Conservation (phyloP, 2,888 invertebrate species). For the Clitarchus hookeri region DNA sequence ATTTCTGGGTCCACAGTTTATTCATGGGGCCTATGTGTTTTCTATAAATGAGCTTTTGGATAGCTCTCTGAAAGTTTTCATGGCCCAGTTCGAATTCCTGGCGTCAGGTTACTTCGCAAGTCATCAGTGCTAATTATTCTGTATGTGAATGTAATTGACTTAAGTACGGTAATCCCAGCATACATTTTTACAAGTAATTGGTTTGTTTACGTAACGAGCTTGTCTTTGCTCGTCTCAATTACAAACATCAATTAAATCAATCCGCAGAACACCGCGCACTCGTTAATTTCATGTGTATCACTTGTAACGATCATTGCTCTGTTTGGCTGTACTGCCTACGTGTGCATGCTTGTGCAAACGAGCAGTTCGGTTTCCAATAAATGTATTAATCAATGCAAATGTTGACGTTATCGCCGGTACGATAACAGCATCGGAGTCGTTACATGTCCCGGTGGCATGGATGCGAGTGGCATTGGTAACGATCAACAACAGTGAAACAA, state of each 20-base stretch:
- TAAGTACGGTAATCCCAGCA: too few relatives aligned
- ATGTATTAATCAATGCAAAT: conserved; percentile 4
- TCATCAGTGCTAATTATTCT: too few relatives aligned
- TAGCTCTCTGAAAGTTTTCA: too few relatives aligned
- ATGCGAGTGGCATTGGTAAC: neutral
- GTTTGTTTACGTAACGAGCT: neutral
- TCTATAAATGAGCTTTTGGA: too few relatives aligned
- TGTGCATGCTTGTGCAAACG: neutral
- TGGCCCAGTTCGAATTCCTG: too few relatives aligned
- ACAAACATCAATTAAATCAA: neutral
- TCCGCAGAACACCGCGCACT: neutral
- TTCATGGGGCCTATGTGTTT: too few relatives aligned
- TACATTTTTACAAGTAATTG: neutral
- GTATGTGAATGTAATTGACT: too few relatives aligned
- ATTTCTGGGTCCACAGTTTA: too few relatives aligned
- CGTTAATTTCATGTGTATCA: neutral
- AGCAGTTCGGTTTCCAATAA: neutral
- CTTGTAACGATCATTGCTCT: neutral
- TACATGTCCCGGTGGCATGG: neutral
- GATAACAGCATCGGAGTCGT: neutral
- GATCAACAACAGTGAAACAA: neutral
- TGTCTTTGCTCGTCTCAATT: neutral
- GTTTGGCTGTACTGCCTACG: neutral
- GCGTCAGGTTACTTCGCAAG: too few relatives aligned
- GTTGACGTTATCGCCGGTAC: neutral